Evolutionary conservation across 2,797 vertebrate species (phyloP).

Genomic region (Cyprinella venusta): DNA sequence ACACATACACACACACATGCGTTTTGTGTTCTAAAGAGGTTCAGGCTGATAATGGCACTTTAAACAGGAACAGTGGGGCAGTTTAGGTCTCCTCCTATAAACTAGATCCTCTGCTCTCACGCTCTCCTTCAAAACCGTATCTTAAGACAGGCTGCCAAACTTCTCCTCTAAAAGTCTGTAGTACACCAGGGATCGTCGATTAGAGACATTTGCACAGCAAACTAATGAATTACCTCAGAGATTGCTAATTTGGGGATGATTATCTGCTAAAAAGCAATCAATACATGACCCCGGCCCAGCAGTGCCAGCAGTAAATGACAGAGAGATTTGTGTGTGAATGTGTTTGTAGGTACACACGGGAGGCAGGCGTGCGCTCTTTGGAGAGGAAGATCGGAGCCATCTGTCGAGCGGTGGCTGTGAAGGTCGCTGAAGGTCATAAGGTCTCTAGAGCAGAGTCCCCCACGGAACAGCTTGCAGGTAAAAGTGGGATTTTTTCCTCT

Average conservation of each 20-base stretch:
- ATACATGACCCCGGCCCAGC: slow-evolving; percentile 12
- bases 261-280: slow-evolving; percentile 33
- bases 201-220: slow-evolving; percentile 21
- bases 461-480: slow-evolving; percentile 67
- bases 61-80: too few relatives aligned
- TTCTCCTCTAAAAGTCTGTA: neutral
- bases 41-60: neutral
- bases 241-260: slow-evolving; percentile 36
- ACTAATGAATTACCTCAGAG: slow-evolving; percentile 32
- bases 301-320: slow-evolving; percentile 24
- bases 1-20: slow-evolving; percentile 5
- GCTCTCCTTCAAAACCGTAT: neutral
- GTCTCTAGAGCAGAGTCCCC: slow-evolving; percentile 75
- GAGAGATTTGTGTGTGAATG: slow-evolving; percentile 23
- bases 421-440: slow-evolving; percentile 90
- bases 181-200: slow-evolving; percentile 15
- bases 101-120: neutral
- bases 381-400: slow-evolving; percentile 92
- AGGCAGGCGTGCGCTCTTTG: slow-evolving; percentile 95
- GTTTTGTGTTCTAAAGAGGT: neutral
- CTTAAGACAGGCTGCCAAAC: slow-evolving; percentile 1
- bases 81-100: neutral
- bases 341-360: slow-evolving; percentile 87
- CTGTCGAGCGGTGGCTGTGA: slow-evolving; percentile 94
- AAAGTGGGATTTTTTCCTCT: slow-evolving; percentile 21